phyloP scores from a whole-genome alignment of 2,888 invertebrate genomes.

The Nezara viridula region DNA sequence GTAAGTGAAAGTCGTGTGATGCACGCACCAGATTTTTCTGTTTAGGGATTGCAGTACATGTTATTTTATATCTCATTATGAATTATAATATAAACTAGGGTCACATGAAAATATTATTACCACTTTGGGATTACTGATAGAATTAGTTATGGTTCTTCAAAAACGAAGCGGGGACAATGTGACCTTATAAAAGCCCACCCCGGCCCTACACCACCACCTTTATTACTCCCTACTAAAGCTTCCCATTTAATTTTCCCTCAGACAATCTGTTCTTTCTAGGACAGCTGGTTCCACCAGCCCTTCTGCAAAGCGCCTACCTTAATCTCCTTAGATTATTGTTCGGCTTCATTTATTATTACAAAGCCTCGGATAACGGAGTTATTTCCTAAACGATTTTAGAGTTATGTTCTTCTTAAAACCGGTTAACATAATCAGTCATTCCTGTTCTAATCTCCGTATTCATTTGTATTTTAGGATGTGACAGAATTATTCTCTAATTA shows the following conservation, averaged over 20 bases:
- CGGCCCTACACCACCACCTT: background rate
- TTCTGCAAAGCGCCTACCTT: background rate
- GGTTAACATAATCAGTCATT: background rate
- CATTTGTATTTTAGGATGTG: background rate
- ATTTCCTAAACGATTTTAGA: background rate
- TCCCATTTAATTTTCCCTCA: slow-evolving; percentile 30
- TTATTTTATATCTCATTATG: too few relatives aligned
- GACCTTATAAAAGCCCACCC: background rate
- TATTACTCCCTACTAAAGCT: slow-evolving; percentile 16
- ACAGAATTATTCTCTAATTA: background rate
- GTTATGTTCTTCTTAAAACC: background rate
- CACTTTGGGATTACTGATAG: background rate
- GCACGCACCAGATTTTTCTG: too few relatives aligned
- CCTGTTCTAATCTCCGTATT: background rate
- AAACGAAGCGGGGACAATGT: background rate
- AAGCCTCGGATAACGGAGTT: background rate
- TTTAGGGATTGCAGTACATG: too few relatives aligned
- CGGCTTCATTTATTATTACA: slow-evolving; percentile 20
- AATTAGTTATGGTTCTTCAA: background rate
- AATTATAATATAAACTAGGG: too few relatives aligned
- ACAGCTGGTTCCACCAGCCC: slow-evolving; percentile 12
- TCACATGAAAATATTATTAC: too few relatives aligned
- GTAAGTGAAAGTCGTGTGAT: too few relatives aligned
- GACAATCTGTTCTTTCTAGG: slow-evolving; percentile 37
- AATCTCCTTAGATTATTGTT: slow-evolving; percentile 30